These are phyloP conservation scores for Pocillopora verrucosa DNA, from an alignment of 64 coral and sea anemone genomes.

Conservation along the genomic window DNA sequence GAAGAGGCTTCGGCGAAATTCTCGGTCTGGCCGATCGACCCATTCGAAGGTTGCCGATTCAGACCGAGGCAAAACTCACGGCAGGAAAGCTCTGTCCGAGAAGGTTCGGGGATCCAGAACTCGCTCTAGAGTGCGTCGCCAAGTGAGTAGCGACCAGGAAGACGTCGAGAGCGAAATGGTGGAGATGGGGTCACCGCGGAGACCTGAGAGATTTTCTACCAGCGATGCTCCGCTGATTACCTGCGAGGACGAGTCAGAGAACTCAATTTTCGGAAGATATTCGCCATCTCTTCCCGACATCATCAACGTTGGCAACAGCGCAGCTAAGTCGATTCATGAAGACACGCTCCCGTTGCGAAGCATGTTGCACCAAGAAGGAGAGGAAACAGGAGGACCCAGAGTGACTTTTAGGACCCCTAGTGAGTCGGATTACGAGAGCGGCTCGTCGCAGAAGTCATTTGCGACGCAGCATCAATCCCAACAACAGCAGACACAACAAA, in stretches of 20 bases:
- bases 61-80: neutral
- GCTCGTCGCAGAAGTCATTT: conserved; percentile 37
- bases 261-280: conserved; percentile 12
- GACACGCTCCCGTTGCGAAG: neutral
- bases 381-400: conserved; percentile 14
- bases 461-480: conserved; percentile 20
- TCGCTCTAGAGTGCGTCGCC: conserved; percentile 48
- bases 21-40: conserved; percentile 31
- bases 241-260: conserved; percentile 5
- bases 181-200: conserved; percentile 10
- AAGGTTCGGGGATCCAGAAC: conserved; percentile 57
- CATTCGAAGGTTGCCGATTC: conserved; percentile 6
- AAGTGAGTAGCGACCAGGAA: conserved; percentile 31
- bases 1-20: conserved; percentile 81
- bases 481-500: conserved; percentile 39
- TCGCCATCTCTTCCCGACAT: conserved; percentile 30
- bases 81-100: conserved; percentile 67
- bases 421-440: conserved; percentile 55
- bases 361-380: neutral
- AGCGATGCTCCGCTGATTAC: neutral
- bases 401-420: conserved; percentile 78
- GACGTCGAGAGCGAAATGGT: conserved; percentile 47
- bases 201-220: neutral
- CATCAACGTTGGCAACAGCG: conserved; percentile 3
- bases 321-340: neutral